phyloP scores from a whole-genome alignment of 2,113 vertebrate genomes.

The Atherinomorus stipes region DNA sequence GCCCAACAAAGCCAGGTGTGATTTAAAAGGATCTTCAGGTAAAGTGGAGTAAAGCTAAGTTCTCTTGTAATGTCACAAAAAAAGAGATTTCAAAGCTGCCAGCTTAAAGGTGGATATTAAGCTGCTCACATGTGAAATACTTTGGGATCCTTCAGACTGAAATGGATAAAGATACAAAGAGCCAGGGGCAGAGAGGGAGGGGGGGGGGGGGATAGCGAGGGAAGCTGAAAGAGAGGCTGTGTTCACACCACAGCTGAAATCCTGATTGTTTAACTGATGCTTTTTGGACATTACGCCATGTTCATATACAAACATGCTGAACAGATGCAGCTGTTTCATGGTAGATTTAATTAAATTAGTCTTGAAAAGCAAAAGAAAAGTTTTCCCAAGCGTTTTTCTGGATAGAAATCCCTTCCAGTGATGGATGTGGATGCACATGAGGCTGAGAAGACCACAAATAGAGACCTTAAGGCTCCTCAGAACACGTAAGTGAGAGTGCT shows the following conservation, averaged over 20 bases:
- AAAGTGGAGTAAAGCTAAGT: conserved; percentile 55
- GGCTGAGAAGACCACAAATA: conserved; percentile 54
- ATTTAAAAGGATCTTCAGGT: conserved; percentile 80
- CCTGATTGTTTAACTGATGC: conserved; percentile 5
- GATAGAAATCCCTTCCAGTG: conserved; percentile 60
- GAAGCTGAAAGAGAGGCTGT: conserved; percentile 51
- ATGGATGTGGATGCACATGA: conserved; percentile 25
- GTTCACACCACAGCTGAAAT: conserved; percentile 13
- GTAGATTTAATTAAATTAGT: background rate
- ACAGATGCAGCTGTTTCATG: background rate
- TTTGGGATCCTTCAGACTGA: conserved; percentile 67
- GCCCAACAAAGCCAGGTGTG: conserved; percentile 79
- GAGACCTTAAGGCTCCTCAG: conserved; percentile 63
- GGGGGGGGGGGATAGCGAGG: conserved; percentile 66
- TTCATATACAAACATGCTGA: background rate
- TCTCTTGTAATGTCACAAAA: conserved; percentile 58
- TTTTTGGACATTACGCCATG: background rate
- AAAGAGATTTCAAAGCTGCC: conserved; percentile 67
- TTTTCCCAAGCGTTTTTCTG: background rate
- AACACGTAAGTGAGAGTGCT: conserved; percentile 81
- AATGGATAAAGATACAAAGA: conserved; percentile 76
- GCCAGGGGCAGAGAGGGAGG: conserved; percentile 53
- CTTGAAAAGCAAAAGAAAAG: background rate
- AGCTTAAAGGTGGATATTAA: conserved; percentile 74
- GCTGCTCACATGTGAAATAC: conserved; percentile 71